Percentiles rank a stretch among this genome's conserved stretches.
Conservation (phyloP, 1,140 invertebrate species). For the Achroia grisella region DNA sequence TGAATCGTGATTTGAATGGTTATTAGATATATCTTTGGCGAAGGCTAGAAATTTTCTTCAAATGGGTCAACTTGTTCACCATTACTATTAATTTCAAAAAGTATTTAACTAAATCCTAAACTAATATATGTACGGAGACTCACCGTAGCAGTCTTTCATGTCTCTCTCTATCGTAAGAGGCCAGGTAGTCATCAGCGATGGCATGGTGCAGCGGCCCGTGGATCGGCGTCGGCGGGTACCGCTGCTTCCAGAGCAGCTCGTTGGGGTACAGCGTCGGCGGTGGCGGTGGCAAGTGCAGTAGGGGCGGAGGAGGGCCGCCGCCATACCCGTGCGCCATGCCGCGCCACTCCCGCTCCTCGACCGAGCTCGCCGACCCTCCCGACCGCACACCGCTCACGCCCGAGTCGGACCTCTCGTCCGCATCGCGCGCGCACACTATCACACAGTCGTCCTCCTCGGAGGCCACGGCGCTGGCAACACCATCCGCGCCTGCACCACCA, state of each 20-base stretch:
- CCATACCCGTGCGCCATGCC: conserved; percentile 66
- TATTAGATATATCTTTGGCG: too few species aligned
- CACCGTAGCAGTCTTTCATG: conserved; percentile 71
- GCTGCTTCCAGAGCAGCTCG: conserved; percentile 64
- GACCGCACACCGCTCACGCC: conserved; percentile 78
- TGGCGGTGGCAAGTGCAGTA: conserved; percentile 60
- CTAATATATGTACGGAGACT: too few species aligned
- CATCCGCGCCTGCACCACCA: conserved; percentile 56
- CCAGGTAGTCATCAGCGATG: conserved; percentile 68
- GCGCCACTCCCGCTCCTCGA: conserved; percentile 79
- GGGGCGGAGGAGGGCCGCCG: conserved; percentile 53
- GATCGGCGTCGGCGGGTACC: conserved; percentile 54
- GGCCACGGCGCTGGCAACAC: conserved; percentile 68
- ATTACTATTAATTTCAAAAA: too few species aligned
- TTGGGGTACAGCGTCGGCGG: conserved; percentile 56
- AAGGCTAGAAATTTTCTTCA: too few species aligned
- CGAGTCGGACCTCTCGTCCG: conserved; percentile 76
- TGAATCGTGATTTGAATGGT: too few species aligned
- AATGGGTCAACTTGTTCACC: too few species aligned
- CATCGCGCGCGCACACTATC: conserved; percentile 73
- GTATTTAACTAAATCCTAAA: too few species aligned
- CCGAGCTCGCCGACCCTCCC: conserved; percentile 80
- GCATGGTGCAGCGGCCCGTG: conserved; percentile 58
- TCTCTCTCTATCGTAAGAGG: conserved; percentile 68
- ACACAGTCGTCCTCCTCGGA: conserved; percentile 75